These are phyloP conservation scores for Lasioglossum pauxillum DNA, from an alignment of 2,888 invertebrate species.

Conservation along the genomic window DNA sequence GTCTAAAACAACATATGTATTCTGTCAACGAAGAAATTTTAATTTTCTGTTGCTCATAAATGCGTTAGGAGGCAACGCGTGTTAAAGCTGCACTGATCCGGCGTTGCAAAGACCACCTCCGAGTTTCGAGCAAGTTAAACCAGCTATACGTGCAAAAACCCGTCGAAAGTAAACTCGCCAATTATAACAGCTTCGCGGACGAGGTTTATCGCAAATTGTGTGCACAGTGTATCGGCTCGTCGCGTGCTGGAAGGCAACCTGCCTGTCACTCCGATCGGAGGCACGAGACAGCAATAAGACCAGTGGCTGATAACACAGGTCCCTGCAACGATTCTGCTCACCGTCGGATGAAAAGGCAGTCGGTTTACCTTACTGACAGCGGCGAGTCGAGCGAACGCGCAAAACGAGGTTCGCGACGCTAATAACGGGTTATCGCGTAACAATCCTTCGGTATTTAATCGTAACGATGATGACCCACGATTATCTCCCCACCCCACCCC, in stretches of 20 bases:
- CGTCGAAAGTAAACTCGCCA: not conserved
- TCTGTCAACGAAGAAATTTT: too few relatives aligned
- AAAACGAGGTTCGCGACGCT: conserved; percentile 29
- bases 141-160: not conserved
- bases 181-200: not conserved
- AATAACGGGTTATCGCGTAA: conserved; percentile 46
- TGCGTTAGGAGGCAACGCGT: too few relatives aligned
- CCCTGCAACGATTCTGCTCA: conserved; percentile 32
- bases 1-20: too few relatives aligned
- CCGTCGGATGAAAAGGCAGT: conserved; percentile 39
- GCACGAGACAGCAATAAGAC: conserved; percentile 20
- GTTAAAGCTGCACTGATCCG: not conserved
- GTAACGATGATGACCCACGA: conserved; percentile 20
- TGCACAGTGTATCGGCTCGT: not conserved
- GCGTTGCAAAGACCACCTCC: not conserved
- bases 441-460: conserved; percentile 37
- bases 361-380: conserved; percentile 51
- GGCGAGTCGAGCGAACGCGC: not conserved
- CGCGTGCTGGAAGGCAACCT: not conserved
- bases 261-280: not conserved
- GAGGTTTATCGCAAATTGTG: not conserved
- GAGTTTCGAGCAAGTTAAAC: not conserved
- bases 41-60: too few relatives aligned
- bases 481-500: conserved; percentile 9
- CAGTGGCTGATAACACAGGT: conserved; percentile 46